phyloP scores from a whole-genome alignment of 2,113 vertebrate species.

The Calypte anna region DNA sequence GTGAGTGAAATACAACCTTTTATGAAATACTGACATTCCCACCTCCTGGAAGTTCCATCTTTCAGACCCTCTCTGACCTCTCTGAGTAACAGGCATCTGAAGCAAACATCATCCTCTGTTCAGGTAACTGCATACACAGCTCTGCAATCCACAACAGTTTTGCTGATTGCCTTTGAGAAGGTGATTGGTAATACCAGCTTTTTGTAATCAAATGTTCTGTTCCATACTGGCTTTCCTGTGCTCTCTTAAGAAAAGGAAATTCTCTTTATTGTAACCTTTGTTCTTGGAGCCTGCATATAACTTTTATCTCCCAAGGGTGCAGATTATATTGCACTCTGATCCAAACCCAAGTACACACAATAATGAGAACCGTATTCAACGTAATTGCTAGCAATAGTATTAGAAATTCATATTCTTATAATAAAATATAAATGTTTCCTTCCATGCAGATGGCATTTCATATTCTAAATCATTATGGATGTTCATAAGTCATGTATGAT shows the following conservation, averaged over 20 bases:
- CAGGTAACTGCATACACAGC: not conserved
- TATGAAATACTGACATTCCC: not conserved
- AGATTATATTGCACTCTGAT: not conserved
- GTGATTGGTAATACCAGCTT: not conserved
- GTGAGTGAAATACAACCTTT: not conserved
- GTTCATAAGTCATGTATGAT: not conserved
- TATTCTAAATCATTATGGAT: not conserved
- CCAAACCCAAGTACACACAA: not conserved
- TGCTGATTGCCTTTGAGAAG: not conserved
- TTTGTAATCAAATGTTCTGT: not conserved
- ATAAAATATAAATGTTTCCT: not conserved
- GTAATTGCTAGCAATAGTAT: not conserved
- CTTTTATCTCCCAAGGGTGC: not conserved
- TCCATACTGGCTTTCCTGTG: not conserved
- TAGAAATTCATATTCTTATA: not conserved
- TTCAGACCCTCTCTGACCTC: not conserved
- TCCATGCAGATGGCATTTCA: not conserved
- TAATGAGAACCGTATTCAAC: not conserved
- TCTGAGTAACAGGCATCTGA: not conserved
- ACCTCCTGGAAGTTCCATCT: fast-evolving
- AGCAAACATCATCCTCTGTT: not conserved
- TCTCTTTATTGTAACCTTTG: not conserved
- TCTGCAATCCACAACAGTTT: not conserved
- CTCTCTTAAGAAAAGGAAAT: not conserved
- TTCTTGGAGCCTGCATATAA: not conserved